phyloP scores from a whole-genome alignment of 2,797 vertebrate species.

The Paramormyrops hopkinsi region DNA sequence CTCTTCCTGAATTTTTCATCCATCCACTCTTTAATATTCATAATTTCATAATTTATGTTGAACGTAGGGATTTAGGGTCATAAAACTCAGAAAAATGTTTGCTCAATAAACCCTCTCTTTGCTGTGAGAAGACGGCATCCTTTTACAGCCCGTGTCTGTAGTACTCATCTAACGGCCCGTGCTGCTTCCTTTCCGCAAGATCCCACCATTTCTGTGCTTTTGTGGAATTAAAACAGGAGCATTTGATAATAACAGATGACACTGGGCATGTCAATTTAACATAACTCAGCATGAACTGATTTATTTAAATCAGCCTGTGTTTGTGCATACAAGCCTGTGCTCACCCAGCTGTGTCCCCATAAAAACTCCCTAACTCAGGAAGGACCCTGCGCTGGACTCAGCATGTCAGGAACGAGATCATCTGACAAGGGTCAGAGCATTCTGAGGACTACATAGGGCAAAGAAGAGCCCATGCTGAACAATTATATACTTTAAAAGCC shows the following conservation, averaged over 20 bases:
- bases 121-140: constrained; percentile 35
- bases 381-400: background rate
- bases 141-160: constrained; percentile 32
- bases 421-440: background rate
- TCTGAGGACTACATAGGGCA: background rate
- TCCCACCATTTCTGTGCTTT: background rate
- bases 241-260: constrained; percentile 33
- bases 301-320: constrained; percentile 45
- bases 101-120: constrained; percentile 53
- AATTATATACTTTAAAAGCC: background rate
- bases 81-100: constrained; percentile 61
- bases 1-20: constrained; percentile 29
- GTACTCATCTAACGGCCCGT: constrained; percentile 44
- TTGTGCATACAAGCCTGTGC: background rate
- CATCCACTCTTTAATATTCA: constrained; percentile 54
- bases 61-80: constrained; percentile 57
- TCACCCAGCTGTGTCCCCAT: background rate
- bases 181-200: constrained; percentile 25
- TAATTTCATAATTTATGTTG: constrained; percentile 60
- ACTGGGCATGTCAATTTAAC: constrained; percentile 43
- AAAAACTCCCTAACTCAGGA: background rate
- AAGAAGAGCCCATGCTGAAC: background rate
- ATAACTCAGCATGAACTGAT: constrained; percentile 42
- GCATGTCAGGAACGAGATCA: background rate
- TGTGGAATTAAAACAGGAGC: constrained; percentile 24